phyloP scores from a whole-genome alignment of 37 sponge, comb jelly and placozoan species.

The Corticium candelabrum region DNA sequence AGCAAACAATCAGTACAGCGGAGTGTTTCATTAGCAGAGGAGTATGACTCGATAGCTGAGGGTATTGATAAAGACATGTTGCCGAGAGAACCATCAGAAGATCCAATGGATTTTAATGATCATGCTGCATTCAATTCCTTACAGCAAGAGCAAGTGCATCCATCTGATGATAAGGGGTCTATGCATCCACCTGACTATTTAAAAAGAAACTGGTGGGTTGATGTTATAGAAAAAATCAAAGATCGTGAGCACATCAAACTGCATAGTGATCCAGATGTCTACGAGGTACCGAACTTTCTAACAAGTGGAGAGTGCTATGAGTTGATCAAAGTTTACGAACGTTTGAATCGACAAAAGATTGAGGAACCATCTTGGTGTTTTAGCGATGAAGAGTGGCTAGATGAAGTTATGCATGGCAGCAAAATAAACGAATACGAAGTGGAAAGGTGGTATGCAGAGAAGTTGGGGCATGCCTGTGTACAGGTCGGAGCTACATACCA shows the following conservation, averaged over 20 bases:
- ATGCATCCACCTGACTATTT: not conserved
- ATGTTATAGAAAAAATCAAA: not conserved
- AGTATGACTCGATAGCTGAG: not conserved
- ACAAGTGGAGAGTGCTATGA: not conserved
- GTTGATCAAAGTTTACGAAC: not conserved
- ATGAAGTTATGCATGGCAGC: not conserved
- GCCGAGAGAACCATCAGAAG: not conserved
- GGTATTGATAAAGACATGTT: not conserved
- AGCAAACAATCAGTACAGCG: no score
- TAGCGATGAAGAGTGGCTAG: constrained; percentile 6
- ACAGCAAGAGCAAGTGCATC: not conserved
- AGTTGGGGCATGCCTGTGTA: not conserved
- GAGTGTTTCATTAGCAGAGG: not conserved
- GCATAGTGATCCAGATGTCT: not conserved
- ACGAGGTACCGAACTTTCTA: not conserved
- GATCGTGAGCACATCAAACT: not conserved
- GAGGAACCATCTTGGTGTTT: not conserved
- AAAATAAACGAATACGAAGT: not conserved
- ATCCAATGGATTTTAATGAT: not conserved
- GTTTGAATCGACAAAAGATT: not conserved
- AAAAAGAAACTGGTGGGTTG: not conserved
- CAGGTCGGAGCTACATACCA: no score
- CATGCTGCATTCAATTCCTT: no score
- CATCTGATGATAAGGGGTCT: not conserved
- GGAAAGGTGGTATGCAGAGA: not conserved